A percentile compares a stretch with the other conserved stretches of the same genome.
Evolutionary conservation across 1,140 invertebrate species (phyloP).

Genomic region (Gonatopus flavifemur): DNA sequence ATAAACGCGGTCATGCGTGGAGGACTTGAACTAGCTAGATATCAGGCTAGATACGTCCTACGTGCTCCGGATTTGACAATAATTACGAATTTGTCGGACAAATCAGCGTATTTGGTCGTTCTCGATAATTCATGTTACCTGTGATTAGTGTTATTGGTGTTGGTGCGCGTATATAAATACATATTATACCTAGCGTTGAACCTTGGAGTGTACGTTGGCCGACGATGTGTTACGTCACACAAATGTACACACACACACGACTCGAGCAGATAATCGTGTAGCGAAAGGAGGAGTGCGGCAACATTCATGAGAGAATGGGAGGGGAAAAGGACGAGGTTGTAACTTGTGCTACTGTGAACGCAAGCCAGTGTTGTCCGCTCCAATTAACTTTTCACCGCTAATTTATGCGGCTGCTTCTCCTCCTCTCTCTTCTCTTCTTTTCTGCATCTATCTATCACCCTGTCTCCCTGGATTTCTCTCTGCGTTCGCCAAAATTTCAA

Average conservation of each 20-base stretch:
- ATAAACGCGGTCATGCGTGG: too few species aligned
- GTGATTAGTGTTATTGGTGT: slow-evolving; percentile 5
- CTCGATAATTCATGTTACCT: slow-evolving; percentile 23
- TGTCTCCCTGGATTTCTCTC: too few species aligned
- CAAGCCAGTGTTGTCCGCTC: slow-evolving; percentile 44
- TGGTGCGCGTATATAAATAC: slow-evolving; percentile 1
- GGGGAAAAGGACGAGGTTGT: slow-evolving; percentile 19
- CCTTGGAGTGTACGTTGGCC: not conserved
- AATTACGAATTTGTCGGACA: slow-evolving; percentile 35
- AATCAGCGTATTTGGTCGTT: slow-evolving; percentile 27
- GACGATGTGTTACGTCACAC: too few species aligned
- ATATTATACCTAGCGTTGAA: not conserved
- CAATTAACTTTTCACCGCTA: slow-evolving; percentile 52
- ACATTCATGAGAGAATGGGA: slow-evolving; percentile 1
- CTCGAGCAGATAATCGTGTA: too few species aligned
- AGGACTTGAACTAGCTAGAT: too few species aligned
- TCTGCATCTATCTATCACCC: not conserved
- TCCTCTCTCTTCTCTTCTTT: not conserved
- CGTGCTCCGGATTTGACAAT: slow-evolving; percentile 29
- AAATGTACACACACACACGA: too few species aligned
- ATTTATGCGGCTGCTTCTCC: slow-evolving; percentile 38
- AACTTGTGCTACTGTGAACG: slow-evolving; percentile 41
- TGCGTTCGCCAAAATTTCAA: too few species aligned
- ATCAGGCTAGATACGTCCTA: too few species aligned
- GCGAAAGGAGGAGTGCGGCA: slow-evolving; percentile 2